Base-by-base conservation (phyloP, 2,888 invertebrate species). In the Macropis europaea region DNA sequence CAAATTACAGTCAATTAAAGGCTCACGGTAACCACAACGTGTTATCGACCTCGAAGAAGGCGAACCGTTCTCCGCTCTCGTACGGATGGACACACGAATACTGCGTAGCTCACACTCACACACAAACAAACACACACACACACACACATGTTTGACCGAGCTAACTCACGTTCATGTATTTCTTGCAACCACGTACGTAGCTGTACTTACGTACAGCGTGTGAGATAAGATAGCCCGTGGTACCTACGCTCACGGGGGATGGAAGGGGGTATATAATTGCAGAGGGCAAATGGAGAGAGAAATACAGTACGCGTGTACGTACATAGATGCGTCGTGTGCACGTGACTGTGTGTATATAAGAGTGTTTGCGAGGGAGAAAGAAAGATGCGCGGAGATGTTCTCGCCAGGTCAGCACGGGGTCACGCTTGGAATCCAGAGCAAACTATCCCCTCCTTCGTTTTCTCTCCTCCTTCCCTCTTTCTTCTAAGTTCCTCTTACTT, bases 351-450 rank as follows among this genome's bases (percentile, higher is more conserved):
- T 11, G 42, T 52, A 47, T 64, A 40, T n/a, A n/a, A 28, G 70
- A 62, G 73, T 73, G 48, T 60, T 67, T 59, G 69, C 68, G 63
- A 70, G 54, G 64, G 77, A 76, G 80, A 74, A 62, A 71, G 79
- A 79, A 77, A 82, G 87, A 86, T 86, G 84, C 86, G 84, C 86
- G 84, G 86, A 87, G 89, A 88, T 89, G 88, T 88, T 89, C 89
- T 86, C 87, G 89, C 82, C 88, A 82, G 89, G 89, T 89, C 89
- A 89, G 87, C 86, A 76, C 80, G 84, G 85, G 89, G 89, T 89
- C 89, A 88, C 86, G 88, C 85, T 85, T 89, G 89, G 89, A 89
- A 89, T 89, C 88, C 89, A 89, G 89, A 89, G 89, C 89, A 89
- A 89, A 89, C 88, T 86, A 88, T 88, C 86, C 88, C 88, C 86